Evolutionary conservation across 2,113 vertebrate genomes (phyloP), one percentile per base, ranked within the genome.

Genomic region (Barnardius zonarius): DNA sequence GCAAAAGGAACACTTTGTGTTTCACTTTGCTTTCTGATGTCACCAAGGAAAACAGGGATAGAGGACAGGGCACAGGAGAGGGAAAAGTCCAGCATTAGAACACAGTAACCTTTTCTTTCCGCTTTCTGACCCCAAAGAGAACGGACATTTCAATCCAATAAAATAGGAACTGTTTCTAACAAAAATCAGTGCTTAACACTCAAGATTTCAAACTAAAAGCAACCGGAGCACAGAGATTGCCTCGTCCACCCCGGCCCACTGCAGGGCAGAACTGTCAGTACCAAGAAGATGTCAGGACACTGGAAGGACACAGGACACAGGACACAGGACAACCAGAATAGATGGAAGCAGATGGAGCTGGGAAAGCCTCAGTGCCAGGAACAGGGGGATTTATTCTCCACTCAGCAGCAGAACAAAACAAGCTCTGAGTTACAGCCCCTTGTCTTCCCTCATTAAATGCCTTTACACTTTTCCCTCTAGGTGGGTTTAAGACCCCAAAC

Each of bases 191-290:
- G 52, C 24, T 73, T 3, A 3, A 22, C 9, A 17, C 6, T 7
- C 31, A 30, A 52, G 43, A 73, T 51, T 55, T 44, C 48, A 24
- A 74, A n/a, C 8, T 10, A n/a, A 73, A 87, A 46, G 20, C 51
- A 66, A 12, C 7, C 1, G 0, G 24, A 52, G 17, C 17, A 46
- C 10, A 5, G 59, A 52, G 7, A 11, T 39, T 48, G 46, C 51
- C 52, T 28, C 1, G 0, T 19, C 6, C 39, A 6, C 6, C 6
- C 55, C 20, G 39, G 51, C 24, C 67, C 18, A 0, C 10, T 4
- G 8, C 88, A 55, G 55, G 43, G 27, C 7, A 1, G 33, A 76
- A 17, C 80, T 23, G 49, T 37, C 31, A 18, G 37, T 8, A 72
- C 28, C 25, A 18, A 35, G 75, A 62, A 48, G 39, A 48, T 20